phyloP scores from a whole-genome alignment of 2,888 invertebrate species.

The Eristalinus sepulchralis region DNA sequence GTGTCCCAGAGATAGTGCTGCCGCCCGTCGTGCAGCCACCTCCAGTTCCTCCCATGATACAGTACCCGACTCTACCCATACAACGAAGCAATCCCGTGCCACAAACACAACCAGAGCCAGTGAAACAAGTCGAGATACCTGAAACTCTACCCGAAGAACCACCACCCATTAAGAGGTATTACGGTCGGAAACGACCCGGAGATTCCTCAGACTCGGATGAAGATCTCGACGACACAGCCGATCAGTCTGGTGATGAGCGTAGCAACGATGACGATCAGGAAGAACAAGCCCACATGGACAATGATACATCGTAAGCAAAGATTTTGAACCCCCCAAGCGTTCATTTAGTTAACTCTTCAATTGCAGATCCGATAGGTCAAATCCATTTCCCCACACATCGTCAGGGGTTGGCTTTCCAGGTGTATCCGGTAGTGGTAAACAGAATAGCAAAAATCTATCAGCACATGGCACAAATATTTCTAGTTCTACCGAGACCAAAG shows the following conservation, averaged over 20 bases:
- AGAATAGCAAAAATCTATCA: slow-evolving; percentile 79
- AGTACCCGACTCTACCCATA: slow-evolving; percentile 62
- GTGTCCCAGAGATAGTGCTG: slow-evolving; percentile 45
- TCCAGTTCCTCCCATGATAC: slow-evolving; percentile 47
- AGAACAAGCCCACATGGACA: slow-evolving; percentile 76
- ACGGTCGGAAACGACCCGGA: slow-evolving; percentile 83
- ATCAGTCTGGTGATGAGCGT: slow-evolving; percentile 76
- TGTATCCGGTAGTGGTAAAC: slow-evolving; percentile 77
- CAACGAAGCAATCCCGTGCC: slow-evolving; percentile 43
- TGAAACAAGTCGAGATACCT: slow-evolving; percentile 76
- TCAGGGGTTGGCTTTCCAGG: slow-evolving; percentile 78
- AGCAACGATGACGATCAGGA: slow-evolving; percentile 74
- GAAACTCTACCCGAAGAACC: slow-evolving; percentile 74
- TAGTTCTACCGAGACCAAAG: slow-evolving; percentile 91
- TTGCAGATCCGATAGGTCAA: slow-evolving; percentile 78
- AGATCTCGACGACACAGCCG: slow-evolving; percentile 52
- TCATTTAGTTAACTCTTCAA: neutral
- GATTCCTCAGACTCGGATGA: slow-evolving; percentile 80
- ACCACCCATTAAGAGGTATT: slow-evolving; percentile 82
- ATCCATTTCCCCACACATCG: slow-evolving; percentile 78
- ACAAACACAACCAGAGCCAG: slow-evolving; percentile 53
- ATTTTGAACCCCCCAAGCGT: neutral
- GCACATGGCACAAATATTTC: slow-evolving; percentile 75
- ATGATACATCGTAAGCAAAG: slow-evolving; percentile 79
- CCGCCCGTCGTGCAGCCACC: slow-evolving; percentile 47